Evolutionary conservation across 2,888 invertebrate species (phyloP).

Genomic region (Harpagoxenus sublaevis): DNA sequence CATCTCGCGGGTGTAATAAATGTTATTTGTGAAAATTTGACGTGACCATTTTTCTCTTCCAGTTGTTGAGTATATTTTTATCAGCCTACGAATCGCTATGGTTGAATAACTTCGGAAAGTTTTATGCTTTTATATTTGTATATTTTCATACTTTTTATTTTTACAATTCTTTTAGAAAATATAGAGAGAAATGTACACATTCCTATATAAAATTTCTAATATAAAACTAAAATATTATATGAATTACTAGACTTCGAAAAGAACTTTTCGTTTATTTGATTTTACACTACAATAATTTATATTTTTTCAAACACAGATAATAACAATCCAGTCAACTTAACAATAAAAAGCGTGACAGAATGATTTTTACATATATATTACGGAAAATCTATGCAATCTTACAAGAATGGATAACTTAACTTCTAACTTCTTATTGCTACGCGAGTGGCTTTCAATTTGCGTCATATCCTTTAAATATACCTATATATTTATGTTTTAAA

Average conservation of each 20-base stretch:
- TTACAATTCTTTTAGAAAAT: slow-evolving; percentile 2
- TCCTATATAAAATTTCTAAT: neutral
- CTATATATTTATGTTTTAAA: neutral
- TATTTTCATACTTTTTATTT: neutral
- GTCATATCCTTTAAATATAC: neutral
- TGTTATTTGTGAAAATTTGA: slow-evolving; percentile 1
- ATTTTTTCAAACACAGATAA: neutral
- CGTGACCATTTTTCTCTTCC: neutral
- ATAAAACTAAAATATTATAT: neutral
- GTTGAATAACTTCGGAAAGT: neutral
- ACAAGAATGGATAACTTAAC: neutral
- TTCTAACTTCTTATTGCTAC: slow-evolving; percentile 3
- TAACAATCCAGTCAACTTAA: neutral
- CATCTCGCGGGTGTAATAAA: neutral
- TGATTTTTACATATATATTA: neutral
- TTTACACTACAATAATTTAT: neutral
- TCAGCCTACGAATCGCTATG: neutral
- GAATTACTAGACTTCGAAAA: neutral
- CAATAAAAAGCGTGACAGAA: neutral
- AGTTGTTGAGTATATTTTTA: slow-evolving; percentile 1
- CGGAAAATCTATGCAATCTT: neutral
- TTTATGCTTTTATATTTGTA: neutral
- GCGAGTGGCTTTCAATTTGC: neutral
- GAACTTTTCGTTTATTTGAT: neutral
- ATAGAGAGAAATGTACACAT: neutral